These are phyloP conservation scores for Sebastes schlegelii DNA, from an alignment of 2,113 vertebrate genomes.

Conservation along the genomic window DNA sequence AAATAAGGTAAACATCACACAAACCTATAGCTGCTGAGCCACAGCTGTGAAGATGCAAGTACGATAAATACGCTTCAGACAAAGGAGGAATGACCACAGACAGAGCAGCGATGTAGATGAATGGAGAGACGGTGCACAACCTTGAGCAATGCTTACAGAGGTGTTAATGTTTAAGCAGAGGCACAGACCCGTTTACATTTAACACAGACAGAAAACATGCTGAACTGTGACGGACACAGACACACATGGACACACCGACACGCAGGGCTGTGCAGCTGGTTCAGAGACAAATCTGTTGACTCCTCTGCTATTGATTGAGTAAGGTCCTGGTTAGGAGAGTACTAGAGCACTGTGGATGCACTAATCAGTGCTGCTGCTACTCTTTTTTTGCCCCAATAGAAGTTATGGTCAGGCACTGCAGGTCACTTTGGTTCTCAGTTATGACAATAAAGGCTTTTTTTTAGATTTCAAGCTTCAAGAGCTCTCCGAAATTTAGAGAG, in stretches of 20 bases:
- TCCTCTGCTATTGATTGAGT: slow-evolving; percentile 30
- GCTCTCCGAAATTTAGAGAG: not conserved
- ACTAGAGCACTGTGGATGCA: not conserved
- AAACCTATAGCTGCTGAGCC: not conserved
- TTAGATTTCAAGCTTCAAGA: not conserved
- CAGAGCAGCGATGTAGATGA: slow-evolving; percentile 6
- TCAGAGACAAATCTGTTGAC: slow-evolving; percentile 28
- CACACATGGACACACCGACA: slow-evolving; percentile 9
- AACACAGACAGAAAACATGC: slow-evolving; percentile 45
- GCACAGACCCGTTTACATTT: slow-evolving; percentile 44
- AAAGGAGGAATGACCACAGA: not conserved
- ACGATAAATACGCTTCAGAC: not conserved
- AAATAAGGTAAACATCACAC: not conserved
- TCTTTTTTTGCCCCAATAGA: not conserved
- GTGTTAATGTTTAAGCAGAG: slow-evolving; percentile 79
- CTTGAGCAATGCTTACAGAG: slow-evolving; percentile 68
- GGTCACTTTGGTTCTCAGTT: not conserved
- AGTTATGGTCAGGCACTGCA: not conserved
- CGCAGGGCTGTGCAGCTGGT: slow-evolving; percentile 20
- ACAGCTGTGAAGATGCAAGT: not conserved
- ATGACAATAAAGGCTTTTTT: not conserved
- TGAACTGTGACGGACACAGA: slow-evolving; percentile 17
- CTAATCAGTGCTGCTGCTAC: not conserved
- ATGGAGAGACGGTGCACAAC: slow-evolving; percentile 37
- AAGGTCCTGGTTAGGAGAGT: not conserved